Percentiles rank a stretch among this genome's conserved stretches.
Evolutionary conservation across 2,888 invertebrate species (phyloP).

Genomic region (Athetis lepigone): DNA sequence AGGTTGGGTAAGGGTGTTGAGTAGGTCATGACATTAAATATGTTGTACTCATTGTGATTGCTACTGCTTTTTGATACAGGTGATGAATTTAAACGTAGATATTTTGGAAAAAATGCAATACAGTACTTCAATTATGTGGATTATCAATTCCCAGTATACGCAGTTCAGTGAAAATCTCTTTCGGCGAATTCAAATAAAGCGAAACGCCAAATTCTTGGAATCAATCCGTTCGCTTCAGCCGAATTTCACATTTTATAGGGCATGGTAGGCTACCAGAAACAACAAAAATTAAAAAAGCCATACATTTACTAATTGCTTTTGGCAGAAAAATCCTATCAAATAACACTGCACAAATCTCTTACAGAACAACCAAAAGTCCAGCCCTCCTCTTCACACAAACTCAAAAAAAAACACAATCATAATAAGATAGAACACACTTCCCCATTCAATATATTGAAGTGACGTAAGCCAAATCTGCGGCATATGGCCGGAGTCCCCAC

Average conservation of each 20-base stretch:
- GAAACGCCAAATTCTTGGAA: no score
- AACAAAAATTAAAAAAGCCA: no score
- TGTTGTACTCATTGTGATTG: background rate
- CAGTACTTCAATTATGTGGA: no score
- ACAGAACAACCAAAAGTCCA: background rate
- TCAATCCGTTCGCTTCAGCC: no score
- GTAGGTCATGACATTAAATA: slow-evolving; percentile 21
- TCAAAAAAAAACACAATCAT: slow-evolving; percentile 51
- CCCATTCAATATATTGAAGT: slow-evolving; percentile 78
- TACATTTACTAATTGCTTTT: no score
- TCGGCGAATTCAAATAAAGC: no score
- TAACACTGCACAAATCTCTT: background rate
- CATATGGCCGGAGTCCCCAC: slow-evolving; percentile 73
- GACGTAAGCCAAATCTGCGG: slow-evolving; percentile 84
- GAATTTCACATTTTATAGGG: no score
- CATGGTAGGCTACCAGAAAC: no score
- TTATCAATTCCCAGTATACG: no score
- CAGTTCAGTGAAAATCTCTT: no score
- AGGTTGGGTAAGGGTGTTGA: slow-evolving; percentile 16
- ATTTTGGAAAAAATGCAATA: background rate
- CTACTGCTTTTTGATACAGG: background rate
- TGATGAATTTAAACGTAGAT: background rate
- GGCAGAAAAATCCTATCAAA: background rate
- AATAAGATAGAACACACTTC: slow-evolving; percentile 54
- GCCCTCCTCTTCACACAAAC: slow-evolving; percentile 14